Conservation (phyloP, 2,113 vertebrate genomes). For the Daubentonia madagascariensis region DNA sequence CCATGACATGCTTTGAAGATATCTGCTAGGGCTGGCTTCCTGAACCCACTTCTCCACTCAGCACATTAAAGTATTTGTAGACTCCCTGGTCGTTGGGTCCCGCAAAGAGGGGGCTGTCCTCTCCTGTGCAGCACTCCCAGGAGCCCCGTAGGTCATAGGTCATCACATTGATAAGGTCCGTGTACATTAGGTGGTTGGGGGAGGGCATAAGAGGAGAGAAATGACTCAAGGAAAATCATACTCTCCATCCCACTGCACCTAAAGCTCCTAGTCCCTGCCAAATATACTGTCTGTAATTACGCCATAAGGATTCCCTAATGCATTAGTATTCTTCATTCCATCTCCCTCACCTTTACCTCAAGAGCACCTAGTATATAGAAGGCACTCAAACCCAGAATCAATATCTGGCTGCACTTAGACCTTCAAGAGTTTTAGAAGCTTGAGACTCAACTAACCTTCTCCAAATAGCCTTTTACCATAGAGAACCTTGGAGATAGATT, state of each 20-base stretch:
- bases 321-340: neutral
- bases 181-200: conserved; percentile 69
- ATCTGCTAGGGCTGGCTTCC: neutral
- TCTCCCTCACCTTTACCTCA: neutral
- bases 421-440: neutral
- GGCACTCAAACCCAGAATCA: neutral
- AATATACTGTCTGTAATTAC: neutral
- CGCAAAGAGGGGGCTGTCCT: conserved; percentile 81
- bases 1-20: neutral
- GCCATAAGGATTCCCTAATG: neutral
- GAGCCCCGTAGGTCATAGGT: conserved; percentile 79
- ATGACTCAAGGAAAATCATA: neutral
- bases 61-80: conserved; percentile 75
- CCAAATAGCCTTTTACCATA: neutral
- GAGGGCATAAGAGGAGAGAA: neutral
- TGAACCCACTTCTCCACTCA: conserved; percentile 34
- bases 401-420: neutral
- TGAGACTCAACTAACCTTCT: neutral
- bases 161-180: conserved; percentile 85
- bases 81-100: conserved; percentile 70
- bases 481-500: neutral
- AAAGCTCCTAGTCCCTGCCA: neutral
- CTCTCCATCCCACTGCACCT: no score
- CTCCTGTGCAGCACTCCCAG: conserved; percentile 78
- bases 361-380: neutral